These are phyloP conservation scores for Florisuga fusca DNA, from an alignment of 2,797 vertebrate species.

Conservation along the genomic window DNA sequence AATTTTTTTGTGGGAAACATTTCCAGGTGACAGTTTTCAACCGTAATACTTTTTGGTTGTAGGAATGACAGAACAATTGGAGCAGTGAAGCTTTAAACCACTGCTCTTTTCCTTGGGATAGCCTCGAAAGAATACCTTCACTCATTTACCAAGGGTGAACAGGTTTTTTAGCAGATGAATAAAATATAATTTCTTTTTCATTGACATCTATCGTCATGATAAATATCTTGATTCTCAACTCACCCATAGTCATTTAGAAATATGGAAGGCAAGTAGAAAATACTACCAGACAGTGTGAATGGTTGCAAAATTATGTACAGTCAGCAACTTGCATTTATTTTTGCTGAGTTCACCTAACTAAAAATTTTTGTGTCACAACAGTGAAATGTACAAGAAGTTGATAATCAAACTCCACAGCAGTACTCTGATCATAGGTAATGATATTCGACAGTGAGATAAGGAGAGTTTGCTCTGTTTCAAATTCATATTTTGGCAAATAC, in stretches of 20 bases:
- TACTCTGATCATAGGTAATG: neutral
- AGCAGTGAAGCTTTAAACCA: slow-evolving; percentile 30
- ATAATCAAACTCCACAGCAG: neutral
- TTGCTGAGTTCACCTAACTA: neutral
- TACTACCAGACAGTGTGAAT: neutral
- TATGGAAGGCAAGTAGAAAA: neutral
- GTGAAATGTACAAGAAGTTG: neutral
- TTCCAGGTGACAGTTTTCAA: slow-evolving; percentile 26
- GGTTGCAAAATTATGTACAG: neutral
- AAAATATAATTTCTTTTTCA: neutral
- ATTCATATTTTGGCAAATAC: neutral
- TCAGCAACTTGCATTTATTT: neutral
- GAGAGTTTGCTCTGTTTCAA: neutral
- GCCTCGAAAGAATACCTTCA: slow-evolving; percentile 11
- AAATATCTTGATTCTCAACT: neutral
- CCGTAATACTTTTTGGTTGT: neutral
- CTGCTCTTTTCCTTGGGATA: slow-evolving; percentile 5
- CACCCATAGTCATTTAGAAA: neutral
- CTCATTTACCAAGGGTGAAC: neutral
- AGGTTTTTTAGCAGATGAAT: neutral
- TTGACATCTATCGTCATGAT: neutral
- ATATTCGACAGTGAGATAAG: neutral
- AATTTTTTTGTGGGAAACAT: neutral
- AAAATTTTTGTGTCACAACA: neutral
- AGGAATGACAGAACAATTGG: slow-evolving; percentile 28